These are phyloP conservation scores for Catocala sponsa DNA, from an alignment of 2,888 invertebrate genomes.

Conservation along the genomic window DNA sequence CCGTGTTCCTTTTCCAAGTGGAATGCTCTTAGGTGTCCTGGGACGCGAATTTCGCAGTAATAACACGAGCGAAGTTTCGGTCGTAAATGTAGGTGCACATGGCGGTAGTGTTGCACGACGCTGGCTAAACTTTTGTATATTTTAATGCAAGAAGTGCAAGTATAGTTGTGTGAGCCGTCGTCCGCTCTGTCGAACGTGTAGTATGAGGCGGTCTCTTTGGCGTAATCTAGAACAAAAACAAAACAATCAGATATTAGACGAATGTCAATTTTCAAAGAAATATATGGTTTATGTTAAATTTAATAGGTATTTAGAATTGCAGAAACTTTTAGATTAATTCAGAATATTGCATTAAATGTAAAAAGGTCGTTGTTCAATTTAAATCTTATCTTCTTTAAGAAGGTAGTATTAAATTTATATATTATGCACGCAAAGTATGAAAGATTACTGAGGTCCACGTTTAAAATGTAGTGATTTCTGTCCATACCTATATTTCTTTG, in stretches of 20 bases:
- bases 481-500: no score
- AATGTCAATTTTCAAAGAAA: neutral
- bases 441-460: no score
- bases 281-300: neutral
- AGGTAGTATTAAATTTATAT: no score
- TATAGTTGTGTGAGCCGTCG: slow-evolving; percentile 40
- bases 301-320: no score
- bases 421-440: no score
- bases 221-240: slow-evolving; percentile 46
- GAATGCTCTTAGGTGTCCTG: slow-evolving; percentile 42
- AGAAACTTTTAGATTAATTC: no score
- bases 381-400: no score
- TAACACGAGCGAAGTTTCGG: slow-evolving; percentile 53
- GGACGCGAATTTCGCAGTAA: slow-evolving; percentile 47
- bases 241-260: neutral
- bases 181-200: slow-evolving; percentile 40
- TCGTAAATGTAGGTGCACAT: slow-evolving; percentile 54
- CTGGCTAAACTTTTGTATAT: slow-evolving; percentile 40
- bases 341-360: no score
- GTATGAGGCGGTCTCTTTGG: slow-evolving; percentile 25
- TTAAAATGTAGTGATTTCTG: no score
- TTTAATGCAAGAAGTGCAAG: slow-evolving; percentile 49
- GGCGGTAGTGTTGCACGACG: slow-evolving; percentile 55
- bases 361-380: no score
- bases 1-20: slow-evolving; percentile 65